A percentile compares a stretch with the other conserved stretches of the same genome.
Conservation (phyloP, 1,140 invertebrate genomes). For the Zaprionus ornatus region DNA sequence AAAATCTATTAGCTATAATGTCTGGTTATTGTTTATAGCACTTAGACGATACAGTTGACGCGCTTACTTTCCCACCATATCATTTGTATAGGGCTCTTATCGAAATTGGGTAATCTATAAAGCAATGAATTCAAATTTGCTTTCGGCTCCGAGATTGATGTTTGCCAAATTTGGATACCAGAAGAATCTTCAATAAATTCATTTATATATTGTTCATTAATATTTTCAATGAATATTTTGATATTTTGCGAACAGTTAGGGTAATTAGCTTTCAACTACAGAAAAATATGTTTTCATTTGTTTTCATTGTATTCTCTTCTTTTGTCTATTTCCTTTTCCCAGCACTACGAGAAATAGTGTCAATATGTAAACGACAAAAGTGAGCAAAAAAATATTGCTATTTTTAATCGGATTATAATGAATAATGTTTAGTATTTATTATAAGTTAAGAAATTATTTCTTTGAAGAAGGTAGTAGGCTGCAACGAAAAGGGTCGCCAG, state of each 20-base stretch:
- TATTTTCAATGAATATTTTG: not conserved
- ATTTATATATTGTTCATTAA: not conserved
- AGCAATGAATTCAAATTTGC: conserved; percentile 13
- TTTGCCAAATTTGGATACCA: not conserved
- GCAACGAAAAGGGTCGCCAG: conserved; percentile 52
- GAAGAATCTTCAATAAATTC: not conserved
- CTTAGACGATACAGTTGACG: not conserved
- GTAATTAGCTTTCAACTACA: conserved; percentile 4
- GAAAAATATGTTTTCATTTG: not conserved
- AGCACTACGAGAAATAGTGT: conserved; percentile 49
- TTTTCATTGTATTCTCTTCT: conserved; percentile 17
- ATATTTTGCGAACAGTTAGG: not conserved
- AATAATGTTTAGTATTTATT: conserved; percentile 73
- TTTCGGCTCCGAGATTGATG: not conserved
- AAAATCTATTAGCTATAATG: conserved; percentile 29
- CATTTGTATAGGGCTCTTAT: conserved; percentile 19
- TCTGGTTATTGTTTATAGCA: conserved; percentile 18
- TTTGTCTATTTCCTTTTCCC: conserved; percentile 19
- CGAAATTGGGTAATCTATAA: not conserved
- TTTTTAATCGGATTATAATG: conserved; percentile 80
- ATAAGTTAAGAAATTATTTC: conserved; percentile 65
- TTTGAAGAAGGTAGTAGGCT: conserved; percentile 60
- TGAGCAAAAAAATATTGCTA: conserved; percentile 60
- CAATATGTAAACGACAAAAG: conserved; percentile 43
- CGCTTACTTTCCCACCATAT: conserved; percentile 17